Percentiles rank a stretch among this genome's conserved stretches.
These are phyloP conservation scores for Epicauta chinensis DNA, from an alignment of 1,140 invertebrate species.

Conservation along the genomic window DNA sequence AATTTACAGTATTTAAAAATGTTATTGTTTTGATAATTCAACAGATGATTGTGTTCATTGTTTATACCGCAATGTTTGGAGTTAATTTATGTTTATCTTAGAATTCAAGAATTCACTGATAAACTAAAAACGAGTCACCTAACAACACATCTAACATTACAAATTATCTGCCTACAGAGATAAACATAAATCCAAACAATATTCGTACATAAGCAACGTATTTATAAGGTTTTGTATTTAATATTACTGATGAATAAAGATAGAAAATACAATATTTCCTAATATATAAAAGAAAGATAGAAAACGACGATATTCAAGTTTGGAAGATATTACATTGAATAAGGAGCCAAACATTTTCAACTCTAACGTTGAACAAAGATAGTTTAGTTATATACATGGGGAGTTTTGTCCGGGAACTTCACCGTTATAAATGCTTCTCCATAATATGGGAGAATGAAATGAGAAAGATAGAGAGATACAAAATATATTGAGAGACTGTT, in stretches of 20 bases:
- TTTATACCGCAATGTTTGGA: too few species aligned
- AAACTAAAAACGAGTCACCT: conserved; percentile 32
- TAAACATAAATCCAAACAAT: conserved; percentile 21
- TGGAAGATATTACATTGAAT: conserved; percentile 21
- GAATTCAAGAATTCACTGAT: conserved; percentile 26
- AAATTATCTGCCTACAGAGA: conserved; percentile 33
- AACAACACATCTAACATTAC: conserved; percentile 34
- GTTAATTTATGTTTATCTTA: conserved; percentile 16
- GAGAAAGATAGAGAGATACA: too few species aligned
- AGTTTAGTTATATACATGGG: conserved; percentile 6
- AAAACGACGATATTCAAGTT: not conserved
- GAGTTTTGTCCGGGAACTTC: conserved; percentile 9
- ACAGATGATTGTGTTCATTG: too few species aligned
- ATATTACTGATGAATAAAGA: not conserved
- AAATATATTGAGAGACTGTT: too few species aligned
- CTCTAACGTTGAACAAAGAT: conserved; percentile 9
- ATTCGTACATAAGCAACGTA: conserved; percentile 13
- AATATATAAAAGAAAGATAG: not conserved
- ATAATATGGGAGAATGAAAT: conserved; percentile 10
- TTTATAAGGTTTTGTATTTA: conserved; percentile 3
- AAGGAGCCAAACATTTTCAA: conserved; percentile 3
- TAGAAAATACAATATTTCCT: not conserved
- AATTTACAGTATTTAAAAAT: too few species aligned
- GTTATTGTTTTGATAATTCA: too few species aligned
- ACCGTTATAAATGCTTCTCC: conserved; percentile 24